phyloP scores from a whole-genome alignment of 2,113 vertebrate species.

The Pedionomus torquatus region DNA sequence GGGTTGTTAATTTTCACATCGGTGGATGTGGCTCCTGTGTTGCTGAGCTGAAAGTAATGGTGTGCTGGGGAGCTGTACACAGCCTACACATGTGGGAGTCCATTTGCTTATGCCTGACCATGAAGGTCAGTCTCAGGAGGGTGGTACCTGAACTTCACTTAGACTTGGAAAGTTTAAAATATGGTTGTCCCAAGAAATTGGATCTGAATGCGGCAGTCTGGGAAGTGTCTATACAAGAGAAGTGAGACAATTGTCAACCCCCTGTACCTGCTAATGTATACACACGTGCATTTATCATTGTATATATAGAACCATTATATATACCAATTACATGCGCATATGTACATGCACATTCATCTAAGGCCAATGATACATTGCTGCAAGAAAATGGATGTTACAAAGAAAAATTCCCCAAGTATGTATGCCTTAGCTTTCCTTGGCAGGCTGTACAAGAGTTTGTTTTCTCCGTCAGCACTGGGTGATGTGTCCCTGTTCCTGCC shows the following conservation, averaged over 20 bases:
- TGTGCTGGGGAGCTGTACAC: background rate
- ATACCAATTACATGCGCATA: fast-evolving
- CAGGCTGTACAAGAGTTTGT: fast-evolving
- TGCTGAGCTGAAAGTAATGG: background rate
- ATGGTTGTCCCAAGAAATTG: background rate
- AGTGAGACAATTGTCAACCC: background rate
- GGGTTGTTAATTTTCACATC: background rate
- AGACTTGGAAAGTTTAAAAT: background rate
- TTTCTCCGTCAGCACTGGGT: background rate
- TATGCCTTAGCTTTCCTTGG: background rate
- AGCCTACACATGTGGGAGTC: background rate
- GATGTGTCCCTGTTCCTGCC: fast-evolving
- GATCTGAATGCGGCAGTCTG: background rate
- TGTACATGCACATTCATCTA: fast-evolving
- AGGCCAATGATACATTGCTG: background rate
- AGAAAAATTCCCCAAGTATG: background rate
- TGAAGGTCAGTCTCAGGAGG: background rate
- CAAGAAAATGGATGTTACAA: background rate
- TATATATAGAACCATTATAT: fast-evolving
- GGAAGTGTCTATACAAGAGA: background rate
- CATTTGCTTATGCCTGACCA: background rate
- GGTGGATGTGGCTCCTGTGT: background rate
- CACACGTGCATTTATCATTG: fast-evolving
- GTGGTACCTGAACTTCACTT: background rate
- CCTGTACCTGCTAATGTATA: background rate